phyloP scores from a whole-genome alignment of 2,888 invertebrate species.

The Vannuccia rotundouncinata region DNA sequence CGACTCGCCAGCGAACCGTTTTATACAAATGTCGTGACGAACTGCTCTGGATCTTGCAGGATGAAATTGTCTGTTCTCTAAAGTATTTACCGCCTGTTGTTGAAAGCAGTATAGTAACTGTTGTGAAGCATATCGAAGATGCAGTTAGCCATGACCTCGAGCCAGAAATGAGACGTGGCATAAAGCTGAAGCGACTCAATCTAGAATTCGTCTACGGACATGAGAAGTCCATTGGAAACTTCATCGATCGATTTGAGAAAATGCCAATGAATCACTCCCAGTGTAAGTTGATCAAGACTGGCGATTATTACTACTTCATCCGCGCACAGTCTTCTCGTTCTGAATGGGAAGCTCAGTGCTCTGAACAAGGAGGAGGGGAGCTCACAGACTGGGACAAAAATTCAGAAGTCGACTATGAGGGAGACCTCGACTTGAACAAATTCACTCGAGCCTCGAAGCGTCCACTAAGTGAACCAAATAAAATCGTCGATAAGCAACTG shows the following conservation, averaged over 20 bases:
- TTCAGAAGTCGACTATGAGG: constrained; percentile 27
- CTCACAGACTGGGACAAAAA: constrained; percentile 8
- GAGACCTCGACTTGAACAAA: not conserved
- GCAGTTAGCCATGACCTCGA: not conserved
- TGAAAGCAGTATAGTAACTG: not conserved
- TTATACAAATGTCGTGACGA: constrained; percentile 27
- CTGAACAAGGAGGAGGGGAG: not conserved
- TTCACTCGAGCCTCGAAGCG: not conserved
- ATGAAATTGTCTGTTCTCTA: constrained; percentile 30
- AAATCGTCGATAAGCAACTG: not conserved
- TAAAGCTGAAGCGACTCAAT: not conserved
- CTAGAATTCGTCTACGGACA: constrained; percentile 25
- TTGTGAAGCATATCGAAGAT: constrained; percentile 28
- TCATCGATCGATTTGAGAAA: constrained; percentile 28
- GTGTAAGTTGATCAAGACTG: constrained; percentile 28
- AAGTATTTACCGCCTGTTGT: constrained; percentile 24
- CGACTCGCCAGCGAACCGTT: not conserved
- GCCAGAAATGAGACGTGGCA: not conserved
- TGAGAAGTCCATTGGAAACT: constrained; percentile 18
- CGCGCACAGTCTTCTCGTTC: not conserved
- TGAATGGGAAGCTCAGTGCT: not conserved
- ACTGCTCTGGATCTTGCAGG: constrained; percentile 30
- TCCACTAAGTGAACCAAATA: not conserved
- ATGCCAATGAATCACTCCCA: constrained; percentile 5
- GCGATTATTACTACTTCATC: constrained; percentile 38